A percentile compares a stretch with the other conserved stretches of the same genome.
These are phyloP conservation scores for Lepidurus couesii DNA, from an alignment of 1,140 invertebrate genomes.

Conservation along the genomic window DNA sequence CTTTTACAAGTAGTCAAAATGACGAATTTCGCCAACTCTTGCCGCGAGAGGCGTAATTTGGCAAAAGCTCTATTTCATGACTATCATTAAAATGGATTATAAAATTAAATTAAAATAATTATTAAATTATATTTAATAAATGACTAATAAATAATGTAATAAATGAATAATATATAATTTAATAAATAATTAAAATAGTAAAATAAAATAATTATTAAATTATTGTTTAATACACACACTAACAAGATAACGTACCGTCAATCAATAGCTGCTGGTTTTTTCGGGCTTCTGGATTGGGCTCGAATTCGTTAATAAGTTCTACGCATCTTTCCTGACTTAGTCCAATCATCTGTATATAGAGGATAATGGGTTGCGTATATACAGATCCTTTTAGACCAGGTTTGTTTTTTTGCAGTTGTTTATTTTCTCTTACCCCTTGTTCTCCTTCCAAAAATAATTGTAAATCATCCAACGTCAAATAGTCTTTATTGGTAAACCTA, in stretches of 20 bases:
- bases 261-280: slow-evolving; percentile 53
- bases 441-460: slow-evolving; percentile 59
- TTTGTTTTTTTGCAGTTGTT: not conserved
- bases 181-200: not conserved
- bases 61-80: no score
- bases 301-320: slow-evolving; percentile 53
- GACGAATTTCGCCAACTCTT: no score
- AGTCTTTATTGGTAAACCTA: slow-evolving; percentile 60
- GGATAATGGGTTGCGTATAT: slow-evolving; percentile 29
- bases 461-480: slow-evolving; percentile 55
- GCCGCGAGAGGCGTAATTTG: no score
- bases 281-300: slow-evolving; percentile 54
- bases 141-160: not conserved
- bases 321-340: slow-evolving; percentile 51
- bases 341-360: slow-evolving; percentile 50
- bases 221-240: not conserved
- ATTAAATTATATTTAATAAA: not conserved
- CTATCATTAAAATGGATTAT: no score
- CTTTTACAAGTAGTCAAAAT: no score
- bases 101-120: no score
- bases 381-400: slow-evolving; percentile 23
- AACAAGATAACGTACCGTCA: slow-evolving; percentile 49
- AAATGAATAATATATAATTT: not conserved
- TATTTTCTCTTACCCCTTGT: slow-evolving; percentile 52
- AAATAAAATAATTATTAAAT: not conserved